Evolutionary conservation across 2,113 vertebrate species (phyloP).

Genomic region (Clarias macrocephalus): DNA sequence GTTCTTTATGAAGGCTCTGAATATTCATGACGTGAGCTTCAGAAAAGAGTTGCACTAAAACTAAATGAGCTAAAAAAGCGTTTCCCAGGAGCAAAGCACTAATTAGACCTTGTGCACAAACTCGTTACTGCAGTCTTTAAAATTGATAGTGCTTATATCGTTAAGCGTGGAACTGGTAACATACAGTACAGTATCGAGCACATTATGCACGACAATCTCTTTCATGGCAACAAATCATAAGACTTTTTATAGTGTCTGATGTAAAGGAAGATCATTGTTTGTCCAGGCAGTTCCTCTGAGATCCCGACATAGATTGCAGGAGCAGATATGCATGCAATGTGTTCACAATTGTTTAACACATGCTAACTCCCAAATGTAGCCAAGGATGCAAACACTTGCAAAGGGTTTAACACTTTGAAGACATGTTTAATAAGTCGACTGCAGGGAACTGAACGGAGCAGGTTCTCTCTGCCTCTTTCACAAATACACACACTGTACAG

Average conservation of each 20-base stretch:
- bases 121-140: neutral
- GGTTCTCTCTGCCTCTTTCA: slow-evolving; percentile 3
- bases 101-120: neutral
- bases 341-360: slow-evolving; percentile 15
- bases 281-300: slow-evolving; percentile 22
- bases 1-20: slow-evolving; percentile 37
- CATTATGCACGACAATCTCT: slow-evolving; percentile 33
- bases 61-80: slow-evolving; percentile 6
- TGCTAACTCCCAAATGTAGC: slow-evolving; percentile 8
- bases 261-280: slow-evolving; percentile 28
- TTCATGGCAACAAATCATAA: neutral
- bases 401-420: neutral
- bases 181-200: neutral
- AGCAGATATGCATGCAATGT: slow-evolving; percentile 19
- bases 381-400: neutral
- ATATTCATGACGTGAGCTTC: slow-evolving; percentile 34
- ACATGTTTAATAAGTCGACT: neutral
- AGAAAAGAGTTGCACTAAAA: neutral
- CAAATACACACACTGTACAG: slow-evolving; percentile 20
- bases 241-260: neutral
- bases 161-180: neutral
- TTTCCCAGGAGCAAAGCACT: slow-evolving; percentile 2
- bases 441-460: neutral
- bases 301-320: slow-evolving; percentile 2
- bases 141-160: neutral